Base-by-base conservation (phyloP, 30 jellyfish, hydroid and myxozoan species). In the Nemopilema nomurai region DNA sequence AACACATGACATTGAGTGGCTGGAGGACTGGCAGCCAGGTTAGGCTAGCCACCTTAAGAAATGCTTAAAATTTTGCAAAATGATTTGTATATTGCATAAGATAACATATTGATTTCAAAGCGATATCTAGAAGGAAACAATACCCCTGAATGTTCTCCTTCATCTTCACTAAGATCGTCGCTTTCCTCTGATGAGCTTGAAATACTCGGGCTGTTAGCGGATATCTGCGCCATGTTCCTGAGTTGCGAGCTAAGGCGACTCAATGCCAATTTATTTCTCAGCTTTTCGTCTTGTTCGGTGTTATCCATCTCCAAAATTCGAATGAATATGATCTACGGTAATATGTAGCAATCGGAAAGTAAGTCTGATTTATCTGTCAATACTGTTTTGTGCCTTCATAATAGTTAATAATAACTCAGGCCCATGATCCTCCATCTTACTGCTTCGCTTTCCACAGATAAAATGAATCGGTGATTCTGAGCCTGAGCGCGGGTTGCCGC, bases 151-250 rank as follows among this genome's bases (percentile, higher is more conserved):
- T 84, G 77, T 66, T 88, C 98, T 23, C 90, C 98, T 74, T 92
- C 98, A 67, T 89, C 97, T 22, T 85, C 95, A 67, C 92, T 89
- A 52, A 81, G 76, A 51, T 89, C 97, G 62, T 86, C 93, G 68
- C 90, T 93, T 70, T 92, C 98, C 29, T 92, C 98, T 1, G 97
- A 92, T n/a, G 98, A 92, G 41, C 97, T 87, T 6, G 98, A 87
- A 74, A 92, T 81, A 52, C 98, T 92, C 50, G 98, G 98, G 82
- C 92, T 83, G 80, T 64, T 83, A 1, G 98, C 96, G 51, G 98
- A 88, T 49, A 87, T 96, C 85, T 89, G 93, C 90, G 98, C 92
- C 98, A 92, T 92, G 92, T 92, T 92, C 82, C 98, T 84, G 76
- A 92, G 87, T 71, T 92, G 98, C 72, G 97, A 80, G 77, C 97